These are phyloP conservation scores for Neostethus bicornis DNA, from an alignment of 2,797 vertebrate species.

Conservation along the genomic window DNA sequence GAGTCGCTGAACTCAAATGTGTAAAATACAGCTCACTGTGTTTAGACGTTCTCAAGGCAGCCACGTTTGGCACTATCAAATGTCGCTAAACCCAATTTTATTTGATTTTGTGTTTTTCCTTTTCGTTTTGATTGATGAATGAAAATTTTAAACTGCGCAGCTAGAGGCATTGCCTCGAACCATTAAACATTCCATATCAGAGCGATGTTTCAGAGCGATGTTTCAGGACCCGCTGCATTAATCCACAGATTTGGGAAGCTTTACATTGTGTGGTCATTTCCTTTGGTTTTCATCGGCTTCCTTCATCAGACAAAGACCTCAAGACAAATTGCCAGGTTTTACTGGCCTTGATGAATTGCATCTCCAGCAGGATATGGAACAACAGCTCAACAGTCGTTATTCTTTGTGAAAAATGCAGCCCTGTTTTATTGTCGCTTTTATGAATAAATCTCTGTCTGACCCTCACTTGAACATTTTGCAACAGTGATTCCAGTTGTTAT, in stretches of 20 bases:
- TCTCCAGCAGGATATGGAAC: slow-evolving; percentile 66
- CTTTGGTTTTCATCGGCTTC: slow-evolving; percentile 74
- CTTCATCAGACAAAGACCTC: slow-evolving; percentile 71
- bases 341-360: slow-evolving; percentile 70
- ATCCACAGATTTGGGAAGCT: slow-evolving; percentile 53
- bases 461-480: slow-evolving; percentile 61
- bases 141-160: slow-evolving; percentile 15
- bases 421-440: slow-evolving; percentile 59
- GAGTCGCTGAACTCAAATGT: no score
- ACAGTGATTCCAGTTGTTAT: slow-evolving; percentile 67
- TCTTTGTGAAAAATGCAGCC: slow-evolving; percentile 67
- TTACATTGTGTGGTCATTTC: slow-evolving; percentile 59
- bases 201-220: slow-evolving; percentile 53
- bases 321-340: slow-evolving; percentile 75
- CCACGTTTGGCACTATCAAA: slow-evolving; percentile 31
- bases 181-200: slow-evolving; percentile 32
- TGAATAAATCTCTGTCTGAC: slow-evolving; percentile 70
- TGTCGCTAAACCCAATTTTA: slow-evolving; percentile 36
- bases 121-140: slow-evolving; percentile 11
- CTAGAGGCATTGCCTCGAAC: slow-evolving; percentile 23
- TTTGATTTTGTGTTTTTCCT: slow-evolving; percentile 15
- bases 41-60: slow-evolving; percentile 29
- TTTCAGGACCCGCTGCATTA: slow-evolving; percentile 41
- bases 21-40: slow-evolving; percentile 48
- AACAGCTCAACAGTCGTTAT: slow-evolving; percentile 61